Conservation (phyloP, 2,113 vertebrate genomes). For the Gadus chalcogrammus region DNA sequence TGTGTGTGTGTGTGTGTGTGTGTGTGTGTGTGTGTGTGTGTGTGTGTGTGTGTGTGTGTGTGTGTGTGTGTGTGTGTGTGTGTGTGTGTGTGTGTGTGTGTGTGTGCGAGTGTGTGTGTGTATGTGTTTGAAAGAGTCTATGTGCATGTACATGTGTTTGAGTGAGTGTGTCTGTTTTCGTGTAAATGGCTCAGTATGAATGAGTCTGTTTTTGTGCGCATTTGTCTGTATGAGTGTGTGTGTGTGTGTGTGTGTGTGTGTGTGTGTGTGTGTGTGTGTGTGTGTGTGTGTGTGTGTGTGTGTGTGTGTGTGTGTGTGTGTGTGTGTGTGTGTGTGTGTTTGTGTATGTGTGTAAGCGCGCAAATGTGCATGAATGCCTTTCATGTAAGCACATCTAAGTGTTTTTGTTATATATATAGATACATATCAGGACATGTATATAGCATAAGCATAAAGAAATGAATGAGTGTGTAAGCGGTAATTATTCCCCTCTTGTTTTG, state of each 20-base stretch:
- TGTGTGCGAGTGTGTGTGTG: constrained; percentile 7
- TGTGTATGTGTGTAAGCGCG: not conserved
- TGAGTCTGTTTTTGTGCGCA: constrained; percentile 1
- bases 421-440: not conserved
- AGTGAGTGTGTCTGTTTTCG: constrained; percentile 4
- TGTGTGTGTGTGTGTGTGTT: too few relatives aligned
- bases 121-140: constrained; percentile 8
- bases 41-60: too few relatives aligned
- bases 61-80: too few relatives aligned
- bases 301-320: too few relatives aligned
- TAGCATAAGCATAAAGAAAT: not conserved
- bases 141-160: constrained; percentile 25
- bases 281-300: too few relatives aligned
- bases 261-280: not conserved
- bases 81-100: not conserved
- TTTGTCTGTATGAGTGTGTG: constrained; percentile 1
- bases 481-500: constrained; percentile 69
- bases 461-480: constrained; percentile 44
- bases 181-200: not conserved
- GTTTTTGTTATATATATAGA: not conserved
- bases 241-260: constrained; percentile 4
- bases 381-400: not conserved
- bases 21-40: too few relatives aligned
- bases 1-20: not conserved
- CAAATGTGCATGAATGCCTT: too few relatives aligned